Conservation (phyloP, 1,140 invertebrate species). For the Bombus consobrinus region DNA sequence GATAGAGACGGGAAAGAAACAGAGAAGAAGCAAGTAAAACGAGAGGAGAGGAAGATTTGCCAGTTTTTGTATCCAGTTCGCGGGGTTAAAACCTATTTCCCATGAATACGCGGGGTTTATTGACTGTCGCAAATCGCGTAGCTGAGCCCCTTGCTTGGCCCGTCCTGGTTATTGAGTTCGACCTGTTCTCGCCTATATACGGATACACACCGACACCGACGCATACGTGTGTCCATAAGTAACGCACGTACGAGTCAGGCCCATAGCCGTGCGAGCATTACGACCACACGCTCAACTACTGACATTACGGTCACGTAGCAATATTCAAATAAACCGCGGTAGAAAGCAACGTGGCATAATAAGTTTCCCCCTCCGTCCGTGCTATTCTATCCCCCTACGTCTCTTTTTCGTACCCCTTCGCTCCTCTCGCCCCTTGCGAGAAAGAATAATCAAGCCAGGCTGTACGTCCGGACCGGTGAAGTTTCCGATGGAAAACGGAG, state of each 20-base stretch:
- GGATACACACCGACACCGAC: neutral
- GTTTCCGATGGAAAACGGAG: constrained; percentile 12
- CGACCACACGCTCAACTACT: constrained; percentile 9
- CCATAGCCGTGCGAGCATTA: constrained; percentile 40
- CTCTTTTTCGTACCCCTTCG: too few relatives aligned
- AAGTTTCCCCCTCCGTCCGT: constrained; percentile 1
- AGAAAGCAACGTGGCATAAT: constrained; percentile 47
- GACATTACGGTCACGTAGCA: constrained; percentile 66
- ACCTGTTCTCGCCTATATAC: constrained; percentile 17
- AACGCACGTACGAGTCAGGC: constrained; percentile 29
- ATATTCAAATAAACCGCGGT: constrained; percentile 70
- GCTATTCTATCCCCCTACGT: neutral
- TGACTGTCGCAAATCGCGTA: constrained; percentile 65
- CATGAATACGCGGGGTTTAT: constrained; percentile 54
- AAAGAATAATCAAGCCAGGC: constrained; percentile 21
- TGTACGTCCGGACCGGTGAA: neutral
- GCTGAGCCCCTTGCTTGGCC: constrained; percentile 32
- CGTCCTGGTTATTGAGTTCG: constrained; percentile 64
- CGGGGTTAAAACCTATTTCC: constrained; percentile 22
- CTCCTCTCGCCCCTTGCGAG: neutral
- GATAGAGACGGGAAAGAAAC: neutral
- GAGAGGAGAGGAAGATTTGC: constrained; percentile 40
- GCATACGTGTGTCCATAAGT: neutral
- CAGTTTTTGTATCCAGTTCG: neutral
- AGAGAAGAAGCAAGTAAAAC: neutral